Conservation (phyloP, 2,888 invertebrate species). For the Spilosoma lubricipeda region DNA sequence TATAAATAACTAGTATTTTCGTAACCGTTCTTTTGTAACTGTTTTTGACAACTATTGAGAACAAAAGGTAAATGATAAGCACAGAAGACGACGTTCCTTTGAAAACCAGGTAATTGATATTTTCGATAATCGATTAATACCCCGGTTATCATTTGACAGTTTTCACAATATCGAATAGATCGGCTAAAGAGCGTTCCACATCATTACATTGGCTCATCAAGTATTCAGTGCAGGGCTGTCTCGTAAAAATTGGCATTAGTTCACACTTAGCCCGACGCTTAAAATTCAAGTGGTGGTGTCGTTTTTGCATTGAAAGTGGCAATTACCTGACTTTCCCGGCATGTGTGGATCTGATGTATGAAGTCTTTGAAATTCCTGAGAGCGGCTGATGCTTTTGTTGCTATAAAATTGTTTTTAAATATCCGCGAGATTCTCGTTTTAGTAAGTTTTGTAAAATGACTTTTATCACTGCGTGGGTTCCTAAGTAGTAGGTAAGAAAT, state of each 20-base stretch:
- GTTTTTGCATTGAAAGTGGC: conserved; percentile 76
- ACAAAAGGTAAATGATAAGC: background rate
- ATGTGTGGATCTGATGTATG: conserved; percentile 51
- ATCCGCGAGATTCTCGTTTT: background rate
- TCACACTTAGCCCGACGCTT: conserved; percentile 75
- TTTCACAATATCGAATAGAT: conserved; percentile 41
- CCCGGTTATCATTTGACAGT: conserved; percentile 37
- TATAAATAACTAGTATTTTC: background rate
- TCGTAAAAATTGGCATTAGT: conserved; percentile 81
- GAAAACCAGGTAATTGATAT: background rate
- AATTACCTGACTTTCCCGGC: conserved; percentile 68
- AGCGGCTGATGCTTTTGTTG: conserved; percentile 33
- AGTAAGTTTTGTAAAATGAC: background rate
- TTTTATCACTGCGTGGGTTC: background rate
- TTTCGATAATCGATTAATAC: conserved; percentile 34
- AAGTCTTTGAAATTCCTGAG: conserved; percentile 42
- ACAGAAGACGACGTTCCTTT: background rate
- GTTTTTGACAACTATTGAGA: background rate
- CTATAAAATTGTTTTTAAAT: conserved; percentile 36
- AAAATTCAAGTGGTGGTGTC: conserved; percentile 71
- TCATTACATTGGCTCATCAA: conserved; percentile 61
- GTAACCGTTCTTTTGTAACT: background rate
- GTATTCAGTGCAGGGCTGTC: conserved; percentile 67
- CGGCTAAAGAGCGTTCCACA: conserved; percentile 36
- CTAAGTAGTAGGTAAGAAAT: too few species aligned